Conservation (phyloP, 1,140 invertebrate genomes). For the Trichoplusia ni region DNA sequence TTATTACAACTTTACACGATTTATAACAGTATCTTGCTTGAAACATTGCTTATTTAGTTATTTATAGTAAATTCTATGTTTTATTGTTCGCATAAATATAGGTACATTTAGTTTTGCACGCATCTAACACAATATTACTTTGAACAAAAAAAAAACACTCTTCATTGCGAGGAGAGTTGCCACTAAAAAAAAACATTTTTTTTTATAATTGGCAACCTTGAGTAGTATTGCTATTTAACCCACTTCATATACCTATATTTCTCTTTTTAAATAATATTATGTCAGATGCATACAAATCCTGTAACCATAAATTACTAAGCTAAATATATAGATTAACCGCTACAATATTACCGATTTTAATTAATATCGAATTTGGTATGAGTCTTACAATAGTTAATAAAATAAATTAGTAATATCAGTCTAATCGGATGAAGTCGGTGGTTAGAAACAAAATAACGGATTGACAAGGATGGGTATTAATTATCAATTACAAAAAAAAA, state of each 20-base stretch:
- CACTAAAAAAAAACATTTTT: too few species aligned
- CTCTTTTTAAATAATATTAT: too few species aligned
- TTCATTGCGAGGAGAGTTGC: too few species aligned
- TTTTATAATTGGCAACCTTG: too few species aligned
- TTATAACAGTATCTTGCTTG: not conserved
- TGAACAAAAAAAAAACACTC: too few species aligned
- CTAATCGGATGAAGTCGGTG: slow-evolving; percentile 68
- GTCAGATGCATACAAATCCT: not conserved
- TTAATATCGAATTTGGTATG: slow-evolving; percentile 66
- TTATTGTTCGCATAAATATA: slow-evolving; percentile 6
- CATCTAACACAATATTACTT: too few species aligned
- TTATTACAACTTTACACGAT: slow-evolving; percentile 14
- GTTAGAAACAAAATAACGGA: too few species aligned
- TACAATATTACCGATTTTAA: slow-evolving; percentile 30
- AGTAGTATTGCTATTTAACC: too few species aligned
- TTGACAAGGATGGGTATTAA: too few species aligned
- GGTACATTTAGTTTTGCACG: not conserved
- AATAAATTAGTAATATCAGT: slow-evolving; percentile 73
- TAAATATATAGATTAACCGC: slow-evolving; percentile 28
- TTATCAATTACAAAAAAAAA: too few species aligned
- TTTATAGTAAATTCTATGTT: not conserved
- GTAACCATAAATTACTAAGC: not conserved
- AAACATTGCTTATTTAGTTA: not conserved
- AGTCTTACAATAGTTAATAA: slow-evolving; percentile 54
- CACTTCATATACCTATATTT: too few species aligned